These are phyloP conservation scores for Craseonycteris thonglongyai DNA, from an alignment of 2,113 vertebrate species.

Conservation along the genomic window DNA sequence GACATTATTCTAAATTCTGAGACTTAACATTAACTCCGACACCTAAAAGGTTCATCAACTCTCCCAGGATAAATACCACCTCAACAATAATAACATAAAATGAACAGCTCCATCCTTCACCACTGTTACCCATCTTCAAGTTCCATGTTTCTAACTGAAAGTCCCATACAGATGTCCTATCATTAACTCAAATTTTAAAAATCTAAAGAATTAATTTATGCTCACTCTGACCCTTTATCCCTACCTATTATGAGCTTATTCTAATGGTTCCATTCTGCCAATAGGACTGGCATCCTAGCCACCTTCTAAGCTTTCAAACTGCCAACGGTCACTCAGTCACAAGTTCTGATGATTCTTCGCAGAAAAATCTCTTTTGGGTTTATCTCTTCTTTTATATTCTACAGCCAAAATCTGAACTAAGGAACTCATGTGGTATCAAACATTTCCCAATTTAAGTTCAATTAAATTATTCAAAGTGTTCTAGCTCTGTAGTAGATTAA, in stretches of 20 bases:
- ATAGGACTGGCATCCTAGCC: not conserved
- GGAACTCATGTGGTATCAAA: not conserved
- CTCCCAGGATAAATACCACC: not conserved
- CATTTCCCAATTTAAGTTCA: slow-evolving; percentile 17
- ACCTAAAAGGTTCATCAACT: not conserved
- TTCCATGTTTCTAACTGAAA: not conserved
- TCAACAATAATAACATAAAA: not conserved
- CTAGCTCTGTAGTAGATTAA: not conserved
- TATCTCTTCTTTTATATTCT: not conserved
- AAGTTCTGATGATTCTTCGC: not conserved
- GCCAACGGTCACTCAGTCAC: not conserved
- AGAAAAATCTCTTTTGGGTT: not conserved
- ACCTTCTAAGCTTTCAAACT: not conserved
- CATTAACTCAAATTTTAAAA: not conserved
- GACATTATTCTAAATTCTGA: not conserved
- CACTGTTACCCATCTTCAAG: not conserved
- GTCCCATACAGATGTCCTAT: not conserved
- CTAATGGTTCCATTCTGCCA: not conserved
- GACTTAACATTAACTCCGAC: not conserved
- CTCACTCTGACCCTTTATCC: not conserved
- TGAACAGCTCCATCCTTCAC: not conserved
- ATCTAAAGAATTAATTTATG: not conserved
- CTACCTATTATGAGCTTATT: not conserved
- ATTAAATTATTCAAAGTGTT: slow-evolving; percentile 5
- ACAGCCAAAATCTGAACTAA: not conserved